phyloP scores from a whole-genome alignment of 2,888 invertebrate species.

The Chrysopilus asiliformis region DNA sequence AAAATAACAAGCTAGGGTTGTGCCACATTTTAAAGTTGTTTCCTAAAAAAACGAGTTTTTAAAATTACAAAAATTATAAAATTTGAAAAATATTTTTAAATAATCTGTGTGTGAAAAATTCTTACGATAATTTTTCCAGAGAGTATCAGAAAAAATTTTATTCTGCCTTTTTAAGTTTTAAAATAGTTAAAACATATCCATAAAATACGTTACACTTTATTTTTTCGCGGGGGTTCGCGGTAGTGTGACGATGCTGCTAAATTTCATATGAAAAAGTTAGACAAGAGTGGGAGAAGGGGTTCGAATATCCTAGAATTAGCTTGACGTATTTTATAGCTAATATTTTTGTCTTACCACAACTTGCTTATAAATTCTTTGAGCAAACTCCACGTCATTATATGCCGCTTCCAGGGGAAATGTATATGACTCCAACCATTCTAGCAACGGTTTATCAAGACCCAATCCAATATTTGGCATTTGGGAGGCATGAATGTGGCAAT shows the following conservation, averaged over 20 bases:
- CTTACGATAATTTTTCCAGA: background rate
- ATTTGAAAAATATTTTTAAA: background rate
- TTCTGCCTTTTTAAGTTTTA: background rate
- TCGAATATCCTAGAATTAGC: too few species aligned
- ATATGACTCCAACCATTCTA: constrained; percentile 75
- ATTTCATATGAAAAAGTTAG: too few species aligned
- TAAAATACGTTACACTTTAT: too few species aligned
- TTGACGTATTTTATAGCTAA: too few species aligned
- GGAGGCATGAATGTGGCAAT: constrained; percentile 82
- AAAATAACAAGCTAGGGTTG: constrained; percentile 82
- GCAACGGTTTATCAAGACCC: constrained; percentile 62
- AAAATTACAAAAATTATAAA: background rate
- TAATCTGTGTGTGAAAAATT: too few species aligned
- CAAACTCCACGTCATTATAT: constrained; percentile 54
- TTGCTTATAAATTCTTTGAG: constrained; percentile 53
- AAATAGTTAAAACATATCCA: too few species aligned
- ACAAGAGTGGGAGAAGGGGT: too few species aligned
- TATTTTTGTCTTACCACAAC: constrained; percentile 54
- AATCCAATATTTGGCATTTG: constrained; percentile 78
- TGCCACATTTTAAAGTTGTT: constrained; percentile 60
- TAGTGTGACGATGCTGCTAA: too few species aligned
- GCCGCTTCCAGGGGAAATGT: constrained; percentile 73
- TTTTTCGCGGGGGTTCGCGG: too few species aligned
- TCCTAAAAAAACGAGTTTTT: constrained; percentile 40
- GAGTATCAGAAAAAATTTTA: too few species aligned